These are phyloP conservation scores for Gymnoscelis rufifasciata DNA, from an alignment of 2,888 invertebrate species.

Conservation along the genomic window DNA sequence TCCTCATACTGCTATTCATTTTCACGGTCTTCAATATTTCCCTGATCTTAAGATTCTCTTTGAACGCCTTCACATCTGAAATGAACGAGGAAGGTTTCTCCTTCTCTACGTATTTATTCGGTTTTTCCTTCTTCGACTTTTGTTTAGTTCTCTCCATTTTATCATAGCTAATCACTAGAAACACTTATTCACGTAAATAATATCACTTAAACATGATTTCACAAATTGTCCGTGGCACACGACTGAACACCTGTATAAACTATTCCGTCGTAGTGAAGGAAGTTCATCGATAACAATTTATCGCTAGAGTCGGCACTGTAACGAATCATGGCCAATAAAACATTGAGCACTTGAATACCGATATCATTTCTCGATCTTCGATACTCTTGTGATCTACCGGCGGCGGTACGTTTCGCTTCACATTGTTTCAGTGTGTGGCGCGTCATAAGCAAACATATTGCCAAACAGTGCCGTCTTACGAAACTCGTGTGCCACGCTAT, in stretches of 20 bases:
- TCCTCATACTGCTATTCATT: conserved; percentile 67
- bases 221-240: conserved; percentile 46
- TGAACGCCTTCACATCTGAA: conserved; percentile 58
- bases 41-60: conserved; percentile 66
- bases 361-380: conserved; percentile 23
- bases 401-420: too few relatives aligned
- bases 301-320: conserved; percentile 38
- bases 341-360: conserved; percentile 19
- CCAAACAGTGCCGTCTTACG: conserved; percentile 29
- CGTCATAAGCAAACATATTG: conserved; percentile 43
- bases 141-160: conserved; percentile 60
- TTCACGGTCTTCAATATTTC: conserved; percentile 67
- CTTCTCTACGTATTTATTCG: conserved; percentile 45
- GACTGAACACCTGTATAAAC: conserved; percentile 63
- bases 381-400: conserved; percentile 14
- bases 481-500: conserved; percentile 41
- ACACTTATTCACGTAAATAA: conserved; percentile 12
- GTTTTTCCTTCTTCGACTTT: conserved; percentile 56
- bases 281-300: conserved; percentile 53
- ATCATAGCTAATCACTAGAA: conserved; percentile 11
- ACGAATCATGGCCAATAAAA: conserved; percentile 35
- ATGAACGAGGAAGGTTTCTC: conserved; percentile 48
- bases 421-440: conserved; percentile 1
- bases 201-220: conserved; percentile 30
- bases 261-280: conserved; percentile 52